Percentiles rank a stretch among this genome's conserved stretches.
phyloP scores from a whole-genome alignment of 2,888 invertebrate genomes.

The Thymelicus sylvestris region DNA sequence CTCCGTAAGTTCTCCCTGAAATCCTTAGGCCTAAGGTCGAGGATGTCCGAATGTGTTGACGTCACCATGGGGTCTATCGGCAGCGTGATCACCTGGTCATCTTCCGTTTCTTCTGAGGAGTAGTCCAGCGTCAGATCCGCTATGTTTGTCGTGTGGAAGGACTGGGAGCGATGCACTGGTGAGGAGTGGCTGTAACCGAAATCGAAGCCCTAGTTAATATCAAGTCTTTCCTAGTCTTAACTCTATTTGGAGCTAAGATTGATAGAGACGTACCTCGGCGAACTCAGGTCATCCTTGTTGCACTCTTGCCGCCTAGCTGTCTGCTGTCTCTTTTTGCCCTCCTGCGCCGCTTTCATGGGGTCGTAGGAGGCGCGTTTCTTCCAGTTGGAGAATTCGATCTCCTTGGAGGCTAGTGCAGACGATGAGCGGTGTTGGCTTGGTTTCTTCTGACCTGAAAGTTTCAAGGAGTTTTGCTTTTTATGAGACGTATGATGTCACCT shows the following conservation, averaged over 20 bases:
- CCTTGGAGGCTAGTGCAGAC: constrained; percentile 89
- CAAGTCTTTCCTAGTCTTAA: neutral
- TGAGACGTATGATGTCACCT: neutral
- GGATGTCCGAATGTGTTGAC: constrained; percentile 73
- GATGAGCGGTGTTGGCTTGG: constrained; percentile 84
- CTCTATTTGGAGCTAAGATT: neutral
- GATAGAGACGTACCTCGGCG: constrained; percentile 65
- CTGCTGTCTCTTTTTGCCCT: constrained; percentile 88
- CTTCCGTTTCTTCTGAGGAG: constrained; percentile 73
- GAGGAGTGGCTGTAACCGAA: constrained; percentile 71
- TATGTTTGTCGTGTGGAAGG: constrained; percentile 79
- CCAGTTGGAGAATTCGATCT: constrained; percentile 93
- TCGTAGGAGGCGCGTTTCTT: constrained; percentile 94
- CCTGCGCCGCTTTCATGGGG: constrained; percentile 96
- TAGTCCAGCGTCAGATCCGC: constrained; percentile 70
- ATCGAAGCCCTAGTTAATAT: neutral
- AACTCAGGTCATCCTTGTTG: constrained; percentile 75
- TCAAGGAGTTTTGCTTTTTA: constrained; percentile 5
- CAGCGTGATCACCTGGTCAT: constrained; percentile 61
- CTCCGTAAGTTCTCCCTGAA: constrained; percentile 54
- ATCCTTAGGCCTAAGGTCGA: constrained; percentile 64
- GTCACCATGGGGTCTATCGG: constrained; percentile 74
- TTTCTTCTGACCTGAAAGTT: constrained; percentile 79
- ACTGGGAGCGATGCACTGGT: constrained; percentile 80
- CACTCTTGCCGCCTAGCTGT: constrained; percentile 67